phyloP scores from a whole-genome alignment of 1,140 invertebrate species.

The Calliopsis andreniformis region DNA sequence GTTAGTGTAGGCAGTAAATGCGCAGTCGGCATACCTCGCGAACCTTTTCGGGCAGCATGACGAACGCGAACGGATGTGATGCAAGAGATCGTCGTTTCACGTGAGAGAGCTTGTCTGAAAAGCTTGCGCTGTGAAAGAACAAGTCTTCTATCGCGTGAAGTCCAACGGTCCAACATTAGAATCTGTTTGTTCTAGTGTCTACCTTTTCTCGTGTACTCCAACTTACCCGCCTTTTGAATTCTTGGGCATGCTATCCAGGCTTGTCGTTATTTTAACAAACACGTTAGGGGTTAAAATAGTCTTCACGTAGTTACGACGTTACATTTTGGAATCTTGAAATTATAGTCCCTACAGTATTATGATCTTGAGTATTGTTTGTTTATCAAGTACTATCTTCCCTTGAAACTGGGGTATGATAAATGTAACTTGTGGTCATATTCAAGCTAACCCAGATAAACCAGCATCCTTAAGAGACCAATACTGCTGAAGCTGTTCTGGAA shows the following conservation, averaged over 20 bases:
- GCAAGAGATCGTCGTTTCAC: conserved; percentile 42
- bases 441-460: no score
- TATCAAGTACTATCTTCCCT: no score
- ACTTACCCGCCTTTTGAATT: conserved; percentile 5
- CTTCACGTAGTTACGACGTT: not conserved
- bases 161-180: not conserved
- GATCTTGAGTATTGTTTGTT: not conserved
- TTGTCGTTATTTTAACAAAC: conserved; percentile 38
- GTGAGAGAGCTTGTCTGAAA: conserved; percentile 4
- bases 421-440: not conserved
- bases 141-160: conserved; percentile 13
- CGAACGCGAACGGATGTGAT: conserved; percentile 42
- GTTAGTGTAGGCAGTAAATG: conserved; percentile 33
- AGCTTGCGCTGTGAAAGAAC: conserved; percentile 25
- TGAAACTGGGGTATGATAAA: not conserved
- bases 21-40: conserved; percentile 37
- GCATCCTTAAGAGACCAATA: no score
- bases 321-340: not conserved
- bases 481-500: no score
- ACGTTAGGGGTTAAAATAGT: not conserved
- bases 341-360: not conserved
- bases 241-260: not conserved
- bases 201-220: not conserved
- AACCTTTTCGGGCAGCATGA: conserved; percentile 41
- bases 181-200: not conserved